Percentiles rank a stretch among this genome's conserved stretches.
These are phyloP conservation scores for Zapus hudsonius DNA, from an alignment of 2,113 vertebrate genomes.

Conservation along the genomic window DNA sequence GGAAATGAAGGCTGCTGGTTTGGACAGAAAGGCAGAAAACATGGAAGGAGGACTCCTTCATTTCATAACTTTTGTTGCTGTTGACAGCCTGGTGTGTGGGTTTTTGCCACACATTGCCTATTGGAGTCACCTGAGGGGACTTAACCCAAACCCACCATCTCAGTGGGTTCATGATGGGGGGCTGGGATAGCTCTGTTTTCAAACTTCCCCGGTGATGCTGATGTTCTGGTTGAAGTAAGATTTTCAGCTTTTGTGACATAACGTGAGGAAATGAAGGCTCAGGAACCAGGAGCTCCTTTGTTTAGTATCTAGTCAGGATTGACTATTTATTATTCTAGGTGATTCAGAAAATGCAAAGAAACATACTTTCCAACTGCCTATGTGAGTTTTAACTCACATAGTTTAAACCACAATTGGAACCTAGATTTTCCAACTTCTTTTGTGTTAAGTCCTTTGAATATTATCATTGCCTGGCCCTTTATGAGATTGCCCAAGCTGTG, in stretches of 20 bases:
- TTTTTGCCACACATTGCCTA: not conserved
- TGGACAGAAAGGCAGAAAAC: not conserved
- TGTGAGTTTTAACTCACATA: slow-evolving; percentile 46
- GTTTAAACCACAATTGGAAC: not conserved
- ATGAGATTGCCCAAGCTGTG: slow-evolving; percentile 37
- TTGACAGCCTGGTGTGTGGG: not conserved
- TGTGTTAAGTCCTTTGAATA: slow-evolving; percentile 39
- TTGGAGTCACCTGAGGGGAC: not conserved
- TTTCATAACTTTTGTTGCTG: not conserved
- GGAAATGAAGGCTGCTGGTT: slow-evolving; percentile 28
- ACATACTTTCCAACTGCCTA: slow-evolving; percentile 16
- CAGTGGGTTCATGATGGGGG: not conserved
- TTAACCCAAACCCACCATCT: not conserved
- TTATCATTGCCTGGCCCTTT: slow-evolving; percentile 33
- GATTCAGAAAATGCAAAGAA: slow-evolving; percentile 49
- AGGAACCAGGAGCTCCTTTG: not conserved
- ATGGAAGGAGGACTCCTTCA: not conserved
- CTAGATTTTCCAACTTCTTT: not conserved
- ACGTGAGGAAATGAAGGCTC: not conserved
- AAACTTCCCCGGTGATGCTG: slow-evolving; percentile 12
- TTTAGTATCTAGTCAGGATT: not conserved
- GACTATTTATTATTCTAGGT: not conserved
- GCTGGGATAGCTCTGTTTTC: not conserved
- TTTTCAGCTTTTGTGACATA: not conserved
- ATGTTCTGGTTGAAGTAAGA: not conserved